These are phyloP conservation scores for Apeira syringaria DNA, from an alignment of 2,888 invertebrate genomes.

Conservation along the genomic window DNA sequence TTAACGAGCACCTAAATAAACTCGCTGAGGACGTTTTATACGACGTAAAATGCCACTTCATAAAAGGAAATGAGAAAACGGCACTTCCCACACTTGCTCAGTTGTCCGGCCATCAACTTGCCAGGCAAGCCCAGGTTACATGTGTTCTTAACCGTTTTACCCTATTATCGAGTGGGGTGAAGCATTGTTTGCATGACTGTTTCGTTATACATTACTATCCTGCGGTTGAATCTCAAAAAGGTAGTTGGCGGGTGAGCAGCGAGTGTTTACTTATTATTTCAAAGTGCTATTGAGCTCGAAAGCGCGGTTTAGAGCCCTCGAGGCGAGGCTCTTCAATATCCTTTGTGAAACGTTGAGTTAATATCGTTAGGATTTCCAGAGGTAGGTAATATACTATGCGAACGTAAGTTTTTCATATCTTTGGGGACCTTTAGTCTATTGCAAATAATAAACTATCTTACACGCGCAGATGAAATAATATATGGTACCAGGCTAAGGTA, in stretches of 20 bases:
- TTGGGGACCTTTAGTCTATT: no score
- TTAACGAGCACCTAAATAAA: slow-evolving; percentile 30
- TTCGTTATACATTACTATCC: slow-evolving; percentile 41
- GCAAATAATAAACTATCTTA: no score
- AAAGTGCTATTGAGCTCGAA: slow-evolving; percentile 58
- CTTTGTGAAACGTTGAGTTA: slow-evolving; percentile 56
- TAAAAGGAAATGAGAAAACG: slow-evolving; percentile 52
- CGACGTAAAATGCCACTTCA: slow-evolving; percentile 31
- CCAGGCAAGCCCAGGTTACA: slow-evolving; percentile 22
- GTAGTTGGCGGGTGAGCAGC: slow-evolving; percentile 14
- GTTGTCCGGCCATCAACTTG: slow-evolving; percentile 26
- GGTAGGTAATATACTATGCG: no score
- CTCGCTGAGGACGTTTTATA: slow-evolving; percentile 20
- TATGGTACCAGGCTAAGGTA: no score
- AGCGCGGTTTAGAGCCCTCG: slow-evolving; percentile 57
- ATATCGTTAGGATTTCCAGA: slow-evolving; percentile 51
- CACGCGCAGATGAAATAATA: no score
- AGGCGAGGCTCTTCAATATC: slow-evolving; percentile 52
- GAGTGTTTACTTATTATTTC: slow-evolving; percentile 60
- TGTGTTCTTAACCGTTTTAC: slow-evolving; percentile 19
- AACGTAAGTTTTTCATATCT: no score
- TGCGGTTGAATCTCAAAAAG: slow-evolving; percentile 32
- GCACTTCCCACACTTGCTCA: slow-evolving; percentile 25
- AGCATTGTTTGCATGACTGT: slow-evolving; percentile 46
- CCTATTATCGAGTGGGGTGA: slow-evolving; percentile 31